phyloP scores from a whole-genome alignment of 2,888 invertebrate genomes.

The Onchidella celtica region DNA sequence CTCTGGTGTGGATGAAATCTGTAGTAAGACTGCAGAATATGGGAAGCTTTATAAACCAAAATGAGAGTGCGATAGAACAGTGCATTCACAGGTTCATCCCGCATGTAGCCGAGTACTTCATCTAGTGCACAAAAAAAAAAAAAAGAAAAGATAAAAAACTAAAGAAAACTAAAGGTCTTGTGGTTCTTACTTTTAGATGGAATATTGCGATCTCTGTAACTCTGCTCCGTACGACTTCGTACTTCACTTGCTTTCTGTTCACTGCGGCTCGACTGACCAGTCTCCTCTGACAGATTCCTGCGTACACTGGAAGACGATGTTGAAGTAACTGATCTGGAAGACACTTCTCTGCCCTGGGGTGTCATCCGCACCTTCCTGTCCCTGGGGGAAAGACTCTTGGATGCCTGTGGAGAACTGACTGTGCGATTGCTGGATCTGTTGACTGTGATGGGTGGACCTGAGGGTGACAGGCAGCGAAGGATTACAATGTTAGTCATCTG shows the following conservation, averaged over 20 bases:
- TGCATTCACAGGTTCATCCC: not conserved
- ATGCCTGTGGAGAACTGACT: conserved; percentile 1
- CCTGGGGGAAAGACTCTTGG: conserved; percentile 3
- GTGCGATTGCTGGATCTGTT: not conserved
- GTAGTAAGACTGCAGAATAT: no score
- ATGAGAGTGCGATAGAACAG: not conserved
- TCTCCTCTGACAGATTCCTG: not conserved
- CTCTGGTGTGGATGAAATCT: no score
- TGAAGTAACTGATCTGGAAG: not conserved
- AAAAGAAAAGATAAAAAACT: not conserved
- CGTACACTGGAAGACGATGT: not conserved
- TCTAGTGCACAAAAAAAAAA: not conserved
- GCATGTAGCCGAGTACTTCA: not conserved
- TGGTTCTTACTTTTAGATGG: conserved; percentile 19
- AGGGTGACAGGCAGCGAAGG: not conserved
- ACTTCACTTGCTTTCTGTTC: not conserved
- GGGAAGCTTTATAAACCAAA: no score
- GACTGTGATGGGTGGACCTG: conserved; percentile 24
- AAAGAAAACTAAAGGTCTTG: not conserved
- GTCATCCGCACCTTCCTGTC: not conserved
- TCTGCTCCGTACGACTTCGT: not conserved
- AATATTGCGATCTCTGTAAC: not conserved
- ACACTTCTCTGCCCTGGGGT: not conserved
- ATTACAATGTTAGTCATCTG: not conserved
- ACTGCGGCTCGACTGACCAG: not conserved